Evolutionary conservation across 2,797 vertebrate genomes (phyloP), one percentile per base, ranked within the genome.

Genomic region (Eremophila alpestris): DNA sequence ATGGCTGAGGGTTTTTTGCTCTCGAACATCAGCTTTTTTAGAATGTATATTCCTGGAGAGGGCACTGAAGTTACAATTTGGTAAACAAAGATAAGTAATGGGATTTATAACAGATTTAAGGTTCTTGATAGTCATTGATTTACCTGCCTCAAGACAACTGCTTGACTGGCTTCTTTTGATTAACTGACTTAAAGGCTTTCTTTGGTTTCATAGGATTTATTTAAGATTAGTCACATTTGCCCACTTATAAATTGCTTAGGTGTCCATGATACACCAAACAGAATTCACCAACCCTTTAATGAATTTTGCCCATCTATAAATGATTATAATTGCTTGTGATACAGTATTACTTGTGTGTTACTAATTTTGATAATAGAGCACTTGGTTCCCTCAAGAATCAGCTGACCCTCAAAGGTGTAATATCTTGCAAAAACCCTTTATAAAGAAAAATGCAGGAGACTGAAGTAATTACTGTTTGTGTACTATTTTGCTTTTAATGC

Each of bases 61-160:
- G 45, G 77, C 34, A 85, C 4, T 64, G 52, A 91, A 45, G n/a
- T 17, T 87, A 85, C 90, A 92, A 92, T 92, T 91, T 92, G 60
- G 79, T 91, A 94, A 96, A 94, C 79, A 95, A 87, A 89, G 79
- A 89, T 80, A 92, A 94, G 80, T 68, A 87, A 92, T 91, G 45
- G 68, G 93, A 95, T 93, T 96, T 94, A 94, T 91, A 89, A 71
- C 54, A 89, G 89, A 78, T 68, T 92, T 92, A 91, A 87, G 6
- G 30, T 94, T 94, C 68, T 89, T 95, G 91, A 54, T 94, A 91
- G 75, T 83, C 75, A 96, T 91, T 92, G 89, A 96, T 92, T 91
- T 93, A 40, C 24, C 65, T 92, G 64, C 75, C 84, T 89, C 68
- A 64, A 81, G 91, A 85, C 69, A 89, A 60, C 64, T 51, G 45